Evolutionary conservation across 2,113 vertebrate genomes (phyloP).

Genomic region (Callocephalon fimbriatum): DNA sequence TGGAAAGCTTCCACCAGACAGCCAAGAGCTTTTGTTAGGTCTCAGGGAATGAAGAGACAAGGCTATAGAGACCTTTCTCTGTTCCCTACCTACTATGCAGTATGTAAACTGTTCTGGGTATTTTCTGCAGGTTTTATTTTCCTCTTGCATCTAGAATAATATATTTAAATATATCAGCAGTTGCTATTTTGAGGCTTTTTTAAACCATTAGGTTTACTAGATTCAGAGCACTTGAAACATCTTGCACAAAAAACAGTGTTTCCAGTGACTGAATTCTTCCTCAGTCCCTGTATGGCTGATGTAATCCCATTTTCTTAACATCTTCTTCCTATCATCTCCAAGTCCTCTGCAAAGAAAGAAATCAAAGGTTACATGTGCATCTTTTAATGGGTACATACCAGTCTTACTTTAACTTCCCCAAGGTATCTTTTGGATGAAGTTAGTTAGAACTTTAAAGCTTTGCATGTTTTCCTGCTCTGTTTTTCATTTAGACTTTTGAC

Average conservation of each 20-base stretch:
- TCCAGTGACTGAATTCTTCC: neutral
- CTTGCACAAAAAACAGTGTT: neutral
- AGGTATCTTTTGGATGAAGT: neutral
- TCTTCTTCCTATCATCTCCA: neutral
- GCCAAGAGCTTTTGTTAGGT: neutral
- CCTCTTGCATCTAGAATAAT: neutral
- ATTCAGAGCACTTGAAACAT: neutral
- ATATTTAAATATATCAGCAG: neutral
- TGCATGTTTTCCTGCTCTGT: neutral
- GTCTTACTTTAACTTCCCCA: neutral
- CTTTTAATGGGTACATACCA: neutral
- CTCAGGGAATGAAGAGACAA: neutral
- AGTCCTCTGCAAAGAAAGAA: neutral
- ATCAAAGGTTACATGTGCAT: neutral
- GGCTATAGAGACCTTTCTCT: neutral
- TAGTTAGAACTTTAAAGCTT: neutral
- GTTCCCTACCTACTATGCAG: neutral
- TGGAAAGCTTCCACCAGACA: neutral
- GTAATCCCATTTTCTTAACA: neutral
- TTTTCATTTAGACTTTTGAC: slow-evolving; percentile 40
- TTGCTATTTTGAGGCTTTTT: neutral
- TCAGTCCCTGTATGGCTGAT: neutral
- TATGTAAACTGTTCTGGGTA: neutral
- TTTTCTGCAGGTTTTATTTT: neutral
- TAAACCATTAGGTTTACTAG: neutral